Conservation (phyloP, 1,140 invertebrate species). For the Panonychus citri region DNA sequence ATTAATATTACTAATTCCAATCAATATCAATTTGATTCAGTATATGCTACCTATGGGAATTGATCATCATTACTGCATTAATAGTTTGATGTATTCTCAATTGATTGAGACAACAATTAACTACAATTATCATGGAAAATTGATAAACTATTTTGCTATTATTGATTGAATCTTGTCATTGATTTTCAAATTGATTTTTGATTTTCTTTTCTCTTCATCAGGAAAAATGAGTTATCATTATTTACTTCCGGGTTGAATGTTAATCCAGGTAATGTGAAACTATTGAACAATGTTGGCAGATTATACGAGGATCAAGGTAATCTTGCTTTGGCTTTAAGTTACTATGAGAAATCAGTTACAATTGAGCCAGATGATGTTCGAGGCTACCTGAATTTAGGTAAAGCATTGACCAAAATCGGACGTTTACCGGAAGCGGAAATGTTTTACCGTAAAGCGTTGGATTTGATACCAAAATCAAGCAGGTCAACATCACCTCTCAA, state of each 20-base stretch:
- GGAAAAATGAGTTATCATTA: conserved; percentile 64
- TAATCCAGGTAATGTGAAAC: conserved; percentile 73
- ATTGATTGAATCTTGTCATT: no score
- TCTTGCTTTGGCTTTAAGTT: conserved; percentile 60
- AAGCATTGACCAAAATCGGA: conserved; percentile 77
- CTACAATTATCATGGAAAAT: no score
- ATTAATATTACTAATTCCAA: no score
- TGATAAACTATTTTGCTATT: no score
- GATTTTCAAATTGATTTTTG: no score
- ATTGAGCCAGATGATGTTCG: conserved; percentile 18
- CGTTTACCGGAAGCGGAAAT: conserved; percentile 71
- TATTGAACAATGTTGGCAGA: conserved; percentile 92
- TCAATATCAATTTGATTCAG: no score
- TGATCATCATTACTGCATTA: no score
- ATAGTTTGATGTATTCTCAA: no score
- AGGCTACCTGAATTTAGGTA: conserved; percentile 85
- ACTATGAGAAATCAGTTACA: conserved; percentile 54
- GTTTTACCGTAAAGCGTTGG: conserved; percentile 34
- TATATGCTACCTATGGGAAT: no score
- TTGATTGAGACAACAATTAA: no score
- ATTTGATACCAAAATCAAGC: background rate
- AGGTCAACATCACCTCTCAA: no score
- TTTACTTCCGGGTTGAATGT: conserved; percentile 76
- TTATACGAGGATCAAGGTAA: conserved; percentile 62
- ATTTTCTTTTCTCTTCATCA: no score